phyloP scores from a whole-genome alignment of 2,113 vertebrate species.

The Osmerus eperlanus region DNA sequence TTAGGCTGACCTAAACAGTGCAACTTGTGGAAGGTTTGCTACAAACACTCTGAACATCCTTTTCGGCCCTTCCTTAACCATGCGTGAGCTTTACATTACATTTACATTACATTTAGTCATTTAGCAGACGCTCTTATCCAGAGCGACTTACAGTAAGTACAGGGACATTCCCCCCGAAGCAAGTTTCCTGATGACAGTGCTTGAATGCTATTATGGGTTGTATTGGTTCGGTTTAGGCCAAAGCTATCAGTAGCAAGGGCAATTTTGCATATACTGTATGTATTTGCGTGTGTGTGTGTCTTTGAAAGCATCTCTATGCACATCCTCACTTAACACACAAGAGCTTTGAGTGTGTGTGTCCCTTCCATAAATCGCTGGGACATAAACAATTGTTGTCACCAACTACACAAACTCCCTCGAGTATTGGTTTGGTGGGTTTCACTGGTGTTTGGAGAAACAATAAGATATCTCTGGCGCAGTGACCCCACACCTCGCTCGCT shows the following conservation, averaged over 20 bases:
- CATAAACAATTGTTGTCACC: constrained; percentile 38
- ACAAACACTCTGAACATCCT: constrained; percentile 59
- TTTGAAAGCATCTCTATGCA: neutral
- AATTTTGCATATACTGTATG: neutral
- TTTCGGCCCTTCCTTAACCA: constrained; percentile 51
- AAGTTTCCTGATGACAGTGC: constrained; percentile 36
- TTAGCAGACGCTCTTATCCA: no score
- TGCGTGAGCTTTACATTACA: constrained; percentile 44
- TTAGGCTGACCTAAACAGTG: neutral
- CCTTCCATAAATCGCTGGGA: constrained; percentile 18
- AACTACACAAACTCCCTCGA: constrained; percentile 17
- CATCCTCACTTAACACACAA: no score
- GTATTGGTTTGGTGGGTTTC: constrained; percentile 28
- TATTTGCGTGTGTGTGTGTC: neutral
- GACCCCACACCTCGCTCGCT: constrained; percentile 11
- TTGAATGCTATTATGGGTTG: constrained; percentile 51
- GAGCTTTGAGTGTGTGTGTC: neutral
- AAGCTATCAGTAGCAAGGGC: neutral
- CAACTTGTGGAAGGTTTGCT: constrained; percentile 38
- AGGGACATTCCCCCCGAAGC: no score
- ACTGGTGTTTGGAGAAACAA: constrained; percentile 44
- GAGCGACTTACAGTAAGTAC: no score
- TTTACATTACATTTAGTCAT: no score
- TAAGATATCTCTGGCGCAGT: constrained; percentile 17
- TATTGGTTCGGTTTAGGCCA: constrained; percentile 3